Evolutionary conservation across 2,888 invertebrate genomes (phyloP).

Genomic region (Dendrolimus pini): DNA sequence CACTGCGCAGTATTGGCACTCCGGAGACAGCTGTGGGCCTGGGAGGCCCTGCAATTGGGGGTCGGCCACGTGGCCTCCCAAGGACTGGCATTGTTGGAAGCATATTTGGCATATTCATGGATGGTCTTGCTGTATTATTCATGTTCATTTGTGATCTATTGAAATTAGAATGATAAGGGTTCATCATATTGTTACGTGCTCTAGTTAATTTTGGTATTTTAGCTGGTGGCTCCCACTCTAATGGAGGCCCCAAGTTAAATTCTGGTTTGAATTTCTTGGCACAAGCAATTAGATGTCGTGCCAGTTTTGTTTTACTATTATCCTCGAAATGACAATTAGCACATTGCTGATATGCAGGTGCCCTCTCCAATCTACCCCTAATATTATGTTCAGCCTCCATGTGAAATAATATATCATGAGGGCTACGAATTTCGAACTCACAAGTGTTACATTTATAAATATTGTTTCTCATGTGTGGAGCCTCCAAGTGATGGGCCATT

Average conservation of each 20-base stretch:
- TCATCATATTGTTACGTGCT: conserved; percentile 58
- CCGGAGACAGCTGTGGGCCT: conserved; percentile 54
- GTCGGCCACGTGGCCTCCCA: conserved; percentile 67
- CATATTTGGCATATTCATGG: conserved; percentile 40
- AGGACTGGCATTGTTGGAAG: conserved; percentile 46
- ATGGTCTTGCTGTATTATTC: conserved; percentile 56
- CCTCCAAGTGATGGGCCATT: conserved; percentile 93
- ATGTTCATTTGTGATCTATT: conserved; percentile 68
- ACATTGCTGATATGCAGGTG: conserved; percentile 94
- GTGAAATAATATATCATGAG: conserved; percentile 93
- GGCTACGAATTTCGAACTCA: conserved; percentile 88
- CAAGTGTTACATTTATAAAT: conserved; percentile 93
- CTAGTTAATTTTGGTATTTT: conserved; percentile 86
- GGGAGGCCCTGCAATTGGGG: conserved; percentile 46
- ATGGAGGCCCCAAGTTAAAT: conserved; percentile 89
- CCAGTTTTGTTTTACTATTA: conserved; percentile 94
- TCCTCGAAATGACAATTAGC: conserved; percentile 97
- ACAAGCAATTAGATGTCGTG: conserved; percentile 92
- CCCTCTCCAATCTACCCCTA: conserved; percentile 90
- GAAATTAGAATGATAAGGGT: conserved; percentile 65
- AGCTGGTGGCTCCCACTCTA: conserved; percentile 96
- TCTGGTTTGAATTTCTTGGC: conserved; percentile 94
- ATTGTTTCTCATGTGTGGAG: conserved; percentile 93
- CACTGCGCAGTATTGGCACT: conserved; percentile 69
- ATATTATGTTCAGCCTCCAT: conserved; percentile 96